phyloP scores from a whole-genome alignment of 2,113 vertebrate species.

The Zosterops hypoxanthus region DNA sequence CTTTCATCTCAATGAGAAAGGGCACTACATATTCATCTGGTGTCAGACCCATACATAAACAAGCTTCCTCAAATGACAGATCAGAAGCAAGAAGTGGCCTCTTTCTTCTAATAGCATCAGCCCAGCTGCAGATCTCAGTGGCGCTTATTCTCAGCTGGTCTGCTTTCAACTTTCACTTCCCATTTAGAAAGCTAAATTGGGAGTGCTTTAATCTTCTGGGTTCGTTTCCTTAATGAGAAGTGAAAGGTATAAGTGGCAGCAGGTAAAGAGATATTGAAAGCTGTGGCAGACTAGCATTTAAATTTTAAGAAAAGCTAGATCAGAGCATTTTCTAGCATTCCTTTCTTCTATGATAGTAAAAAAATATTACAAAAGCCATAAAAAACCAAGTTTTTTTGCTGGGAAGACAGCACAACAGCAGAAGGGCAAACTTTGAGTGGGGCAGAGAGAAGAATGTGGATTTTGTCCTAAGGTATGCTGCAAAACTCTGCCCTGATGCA shows the following conservation, averaged over 20 bases:
- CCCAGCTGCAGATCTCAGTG: conserved; percentile 58
- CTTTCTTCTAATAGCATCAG: conserved; percentile 49
- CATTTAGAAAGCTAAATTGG: conserved; percentile 61
- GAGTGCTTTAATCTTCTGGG: conserved; percentile 54
- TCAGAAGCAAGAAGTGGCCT: conserved; percentile 47
- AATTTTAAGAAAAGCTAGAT: conserved; percentile 2
- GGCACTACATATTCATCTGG: conserved; percentile 40
- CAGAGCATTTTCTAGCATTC: conserved; percentile 7
- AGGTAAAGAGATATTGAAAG: conserved; percentile 47
- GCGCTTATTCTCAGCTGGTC: conserved; percentile 62
- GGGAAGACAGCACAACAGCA: not conserved
- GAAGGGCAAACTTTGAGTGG: not conserved
- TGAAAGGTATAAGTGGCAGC: conserved; percentile 63
- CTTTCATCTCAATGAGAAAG: conserved; percentile 53
- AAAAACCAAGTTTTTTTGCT: not conserved
- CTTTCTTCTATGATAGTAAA: not conserved
- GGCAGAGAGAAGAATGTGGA: not conserved
- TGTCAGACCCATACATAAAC: conserved; percentile 51
- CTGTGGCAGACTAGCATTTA: not conserved
- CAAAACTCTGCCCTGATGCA: not conserved
- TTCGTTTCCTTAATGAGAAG: conserved; percentile 57
- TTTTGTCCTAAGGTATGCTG: not conserved
- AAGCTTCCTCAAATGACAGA: conserved; percentile 43
- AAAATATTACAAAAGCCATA: not conserved
- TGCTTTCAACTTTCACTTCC: conserved; percentile 66